Evolutionary conservation across 1,140 invertebrate genomes (phyloP), one percentile per base, ranked within the genome.

Genomic region (Hestina assimilis): DNA sequence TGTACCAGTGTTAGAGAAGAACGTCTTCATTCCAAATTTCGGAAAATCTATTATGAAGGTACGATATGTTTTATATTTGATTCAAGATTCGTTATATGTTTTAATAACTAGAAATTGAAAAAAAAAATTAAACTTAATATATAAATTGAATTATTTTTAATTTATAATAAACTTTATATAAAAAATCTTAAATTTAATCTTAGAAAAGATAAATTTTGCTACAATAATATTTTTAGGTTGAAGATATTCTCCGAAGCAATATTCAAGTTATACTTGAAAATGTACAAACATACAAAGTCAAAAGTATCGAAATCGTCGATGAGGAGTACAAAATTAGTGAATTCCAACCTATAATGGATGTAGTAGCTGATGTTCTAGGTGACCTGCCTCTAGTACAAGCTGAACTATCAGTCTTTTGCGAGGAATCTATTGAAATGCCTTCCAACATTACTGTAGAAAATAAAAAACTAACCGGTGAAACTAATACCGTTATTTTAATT

Each of bases 201-300:
- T n/a, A n/a, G n/a, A n/a, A n/a, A n/a, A n/a, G n/a, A n/a, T n/a
- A n/a, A n/a, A n/a, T n/a, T n/a, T n/a, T n/a, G n/a, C n/a, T n/a
- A n/a, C n/a, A n/a, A n/a, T n/a, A 35, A 15, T 7, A 3, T 58
- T 58, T 47, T 53, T 54, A 89, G 86, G 26, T 89, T 1, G 70
- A 86, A 43, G 89, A 91, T 31, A 86, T 91, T 2, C 70, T 93
- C 1, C 81, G 92, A 21, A 54, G 92, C 0, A 82, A 92, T 29
- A 83, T 93, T 2, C 94, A 98, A 68, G 75, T 97, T 0, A 91
- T 93, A 0, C 73, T 97, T 0, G 97, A 98, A 75, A 97, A 97
- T 79, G 77, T 91, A 20, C 75, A 90, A 17, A 87, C 83, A 0
- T 89, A 91, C 15, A 94, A 93, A 81, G 87, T 97, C 0, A 95